Conservation (phyloP, 2,888 invertebrate species). For the Dynastes grantii region DNA sequence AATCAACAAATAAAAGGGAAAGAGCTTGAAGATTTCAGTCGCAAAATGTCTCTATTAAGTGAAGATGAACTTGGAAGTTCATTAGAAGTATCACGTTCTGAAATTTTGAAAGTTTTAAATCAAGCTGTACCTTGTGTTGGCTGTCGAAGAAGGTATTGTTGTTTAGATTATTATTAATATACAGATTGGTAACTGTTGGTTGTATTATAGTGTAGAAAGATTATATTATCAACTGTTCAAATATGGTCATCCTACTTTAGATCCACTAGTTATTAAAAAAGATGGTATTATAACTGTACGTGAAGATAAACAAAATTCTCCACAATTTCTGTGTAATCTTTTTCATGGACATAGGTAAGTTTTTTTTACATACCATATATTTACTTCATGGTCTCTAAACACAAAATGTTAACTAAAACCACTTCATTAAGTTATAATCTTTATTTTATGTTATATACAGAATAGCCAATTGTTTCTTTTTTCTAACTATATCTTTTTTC, state of each 20-base stretch:
- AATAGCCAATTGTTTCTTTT: neutral
- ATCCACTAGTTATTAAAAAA: constrained; percentile 86
- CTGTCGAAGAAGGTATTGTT: constrained; percentile 88
- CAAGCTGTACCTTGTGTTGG: constrained; percentile 96
- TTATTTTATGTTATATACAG: neutral
- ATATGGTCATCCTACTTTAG: constrained; percentile 89
- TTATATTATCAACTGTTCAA: constrained; percentile 89
- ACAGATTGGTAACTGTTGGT: no score
- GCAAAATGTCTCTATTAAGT: constrained; percentile 85
- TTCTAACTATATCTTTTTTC: constrained; percentile 12
- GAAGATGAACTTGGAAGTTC: constrained; percentile 85
- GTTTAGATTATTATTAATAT: constrained; percentile 47
- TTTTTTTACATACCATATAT: neutral
- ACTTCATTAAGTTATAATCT: constrained; percentile 6
- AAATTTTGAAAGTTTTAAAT: constrained; percentile 88
- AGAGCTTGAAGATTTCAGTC: constrained; percentile 88
- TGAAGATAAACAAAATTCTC: constrained; percentile 84
- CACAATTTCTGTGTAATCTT: constrained; percentile 87
- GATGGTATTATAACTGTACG: constrained; percentile 86
- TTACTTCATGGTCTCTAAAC: neutral
- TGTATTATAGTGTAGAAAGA: constrained; percentile 83
- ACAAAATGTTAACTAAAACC: neutral
- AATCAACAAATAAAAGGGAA: constrained; percentile 85
- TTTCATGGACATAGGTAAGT: constrained; percentile 90
- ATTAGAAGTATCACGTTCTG: constrained; percentile 86